A percentile compares a stretch with the other conserved stretches of the same genome.
Conservation (phyloP, 2,113 vertebrate genomes). For the Ramphastos sulfuratus region DNA sequence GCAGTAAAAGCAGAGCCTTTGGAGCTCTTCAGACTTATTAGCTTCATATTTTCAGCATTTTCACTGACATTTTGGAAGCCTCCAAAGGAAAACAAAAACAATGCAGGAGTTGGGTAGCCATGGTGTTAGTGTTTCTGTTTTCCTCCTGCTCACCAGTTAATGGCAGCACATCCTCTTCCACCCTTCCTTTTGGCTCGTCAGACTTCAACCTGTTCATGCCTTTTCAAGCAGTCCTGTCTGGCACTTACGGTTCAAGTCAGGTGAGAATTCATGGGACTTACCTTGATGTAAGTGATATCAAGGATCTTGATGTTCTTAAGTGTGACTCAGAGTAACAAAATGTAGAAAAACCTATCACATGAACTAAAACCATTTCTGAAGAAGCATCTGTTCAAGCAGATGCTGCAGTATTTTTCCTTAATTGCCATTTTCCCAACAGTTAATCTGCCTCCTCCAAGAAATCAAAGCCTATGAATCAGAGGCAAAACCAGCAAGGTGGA, state of each 20-base stretch:
- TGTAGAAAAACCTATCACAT: neutral
- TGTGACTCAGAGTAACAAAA: neutral
- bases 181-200: neutral
- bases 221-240: neutral
- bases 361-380: constrained; percentile 9
- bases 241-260: neutral
- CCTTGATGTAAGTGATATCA: neutral
- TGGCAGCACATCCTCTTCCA: neutral
- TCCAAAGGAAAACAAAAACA: neutral
- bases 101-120: neutral
- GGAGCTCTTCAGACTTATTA: neutral
- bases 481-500: neutral
- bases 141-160: neutral
- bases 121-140: neutral
- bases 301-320: neutral
- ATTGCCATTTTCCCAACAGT: neutral
- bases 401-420: neutral
- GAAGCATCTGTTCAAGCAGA: constrained; percentile 47
- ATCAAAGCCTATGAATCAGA: constrained; percentile 13
- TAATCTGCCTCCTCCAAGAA: constrained; percentile 3
- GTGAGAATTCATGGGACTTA: neutral
- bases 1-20: neutral
- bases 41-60: neutral
- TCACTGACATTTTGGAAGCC: neutral
- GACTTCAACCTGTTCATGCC: accelerated